phyloP scores from a whole-genome alignment of 2,888 invertebrate genomes.

The Acanthopleura granulata region DNA sequence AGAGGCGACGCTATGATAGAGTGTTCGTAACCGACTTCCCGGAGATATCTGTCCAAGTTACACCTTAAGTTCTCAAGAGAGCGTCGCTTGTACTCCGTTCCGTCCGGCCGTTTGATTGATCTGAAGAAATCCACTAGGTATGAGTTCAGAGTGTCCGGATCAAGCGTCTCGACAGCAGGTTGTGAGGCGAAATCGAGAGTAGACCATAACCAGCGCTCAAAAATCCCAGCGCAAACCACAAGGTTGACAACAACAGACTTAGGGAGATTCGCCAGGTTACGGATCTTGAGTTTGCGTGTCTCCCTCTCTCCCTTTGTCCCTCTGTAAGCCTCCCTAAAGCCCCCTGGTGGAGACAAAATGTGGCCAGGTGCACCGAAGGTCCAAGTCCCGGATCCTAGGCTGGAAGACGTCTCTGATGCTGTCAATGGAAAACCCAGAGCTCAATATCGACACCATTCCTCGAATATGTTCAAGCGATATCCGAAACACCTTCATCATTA shows the following conservation, averaged over 20 bases:
- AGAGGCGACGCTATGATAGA: not conserved
- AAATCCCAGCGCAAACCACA: not conserved
- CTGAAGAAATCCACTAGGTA: constrained; percentile 2
- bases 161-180: not conserved
- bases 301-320: not conserved
- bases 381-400: too few species aligned
- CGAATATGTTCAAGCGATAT: too few species aligned
- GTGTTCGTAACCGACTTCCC: not conserved
- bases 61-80: not conserved
- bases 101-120: not conserved
- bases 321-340: too few species aligned
- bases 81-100: not conserved
- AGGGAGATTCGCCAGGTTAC: not conserved
- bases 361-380: too few species aligned
- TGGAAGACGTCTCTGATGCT: too few species aligned
- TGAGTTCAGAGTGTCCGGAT: not conserved
- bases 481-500: too few species aligned
- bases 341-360: too few species aligned
- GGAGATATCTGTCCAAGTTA: not conserved
- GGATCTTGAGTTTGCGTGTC: not conserved
- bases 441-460: too few species aligned
- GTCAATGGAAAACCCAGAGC: too few species aligned
- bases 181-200: too few species aligned
- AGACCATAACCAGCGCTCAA: not conserved
- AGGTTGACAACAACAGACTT: not conserved